Conservation (phyloP, 2,113 vertebrate genomes). For the Prietella phreatophila region DNA sequence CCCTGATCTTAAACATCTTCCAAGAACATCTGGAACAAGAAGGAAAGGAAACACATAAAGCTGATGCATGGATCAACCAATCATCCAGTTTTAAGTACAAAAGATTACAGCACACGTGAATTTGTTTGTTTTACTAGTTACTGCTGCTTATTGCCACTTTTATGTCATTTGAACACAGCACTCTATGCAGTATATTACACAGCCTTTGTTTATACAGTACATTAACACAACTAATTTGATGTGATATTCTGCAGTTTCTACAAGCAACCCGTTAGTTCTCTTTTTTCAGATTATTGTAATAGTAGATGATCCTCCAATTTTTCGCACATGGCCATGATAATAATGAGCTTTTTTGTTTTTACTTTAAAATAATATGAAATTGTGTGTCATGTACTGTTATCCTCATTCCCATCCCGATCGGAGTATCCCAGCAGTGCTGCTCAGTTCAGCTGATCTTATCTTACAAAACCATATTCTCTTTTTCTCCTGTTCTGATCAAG, state of each 20-base stretch:
- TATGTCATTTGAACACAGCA: not conserved
- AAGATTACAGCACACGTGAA: not conserved
- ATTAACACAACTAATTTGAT: not conserved
- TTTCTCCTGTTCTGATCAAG: not conserved
- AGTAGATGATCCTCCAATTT: not conserved
- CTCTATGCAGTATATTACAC: not conserved
- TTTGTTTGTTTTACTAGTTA: not conserved
- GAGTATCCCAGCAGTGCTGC: not conserved
- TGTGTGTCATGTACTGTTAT: not conserved
- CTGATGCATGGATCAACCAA: not conserved
- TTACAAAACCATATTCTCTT: slow-evolving; percentile 1
- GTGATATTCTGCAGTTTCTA: not conserved
- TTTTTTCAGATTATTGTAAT: not conserved
- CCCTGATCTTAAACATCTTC: not conserved
- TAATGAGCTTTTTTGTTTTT: not conserved
- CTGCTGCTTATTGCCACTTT: not conserved
- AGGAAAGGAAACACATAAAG: not conserved
- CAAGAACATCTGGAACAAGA: not conserved
- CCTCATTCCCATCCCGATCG: not conserved
- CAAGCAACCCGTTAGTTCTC: not conserved
- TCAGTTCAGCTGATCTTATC: not conserved
- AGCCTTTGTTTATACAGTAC: not conserved
- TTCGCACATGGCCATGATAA: not conserved
- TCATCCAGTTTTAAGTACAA: not conserved
- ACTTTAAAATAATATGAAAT: not conserved